These are phyloP conservation scores for Hemistola chrysoprasaria DNA, from an alignment of 2,888 invertebrate genomes.

Conservation along the genomic window DNA sequence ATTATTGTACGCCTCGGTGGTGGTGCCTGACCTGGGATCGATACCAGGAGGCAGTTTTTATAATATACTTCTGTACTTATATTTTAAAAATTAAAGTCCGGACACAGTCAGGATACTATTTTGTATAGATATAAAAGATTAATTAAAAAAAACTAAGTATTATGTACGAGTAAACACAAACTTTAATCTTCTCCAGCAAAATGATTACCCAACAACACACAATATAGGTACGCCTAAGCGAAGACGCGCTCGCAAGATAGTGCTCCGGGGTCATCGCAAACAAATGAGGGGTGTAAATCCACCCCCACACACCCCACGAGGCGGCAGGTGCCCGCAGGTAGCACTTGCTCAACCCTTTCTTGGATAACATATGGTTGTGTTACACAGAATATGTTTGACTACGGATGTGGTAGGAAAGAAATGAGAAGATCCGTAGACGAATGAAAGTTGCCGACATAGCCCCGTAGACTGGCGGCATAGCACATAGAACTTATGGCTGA, in stretches of 20 bases:
- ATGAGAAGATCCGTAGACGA: not conserved
- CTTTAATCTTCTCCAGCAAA: conserved; percentile 16
- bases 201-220: conserved; percentile 34
- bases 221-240: conserved; percentile 53
- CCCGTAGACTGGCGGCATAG: no score
- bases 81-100: no score
- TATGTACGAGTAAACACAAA: no score
- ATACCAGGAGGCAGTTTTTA: no score
- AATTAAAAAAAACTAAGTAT: no score
- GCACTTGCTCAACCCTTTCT: conserved; percentile 77
- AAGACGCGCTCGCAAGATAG: conserved; percentile 65
- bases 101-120: no score
- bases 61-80: no score
- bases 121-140: no score
- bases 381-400: conserved; percentile 24
- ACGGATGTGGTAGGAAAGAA: conserved; percentile 28
- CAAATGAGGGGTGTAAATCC: conserved; percentile 86
- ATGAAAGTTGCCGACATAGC: no score
- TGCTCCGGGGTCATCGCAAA: conserved; percentile 84
- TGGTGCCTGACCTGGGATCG: no score
- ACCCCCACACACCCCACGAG: conserved; percentile 47
- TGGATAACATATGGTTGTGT: conserved; percentile 71
- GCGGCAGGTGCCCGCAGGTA: conserved; percentile 53
- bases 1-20: no score
- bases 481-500: no score